Conservation (phyloP, 2,113 vertebrate genomes). For the Scartelaos histophorus region DNA sequence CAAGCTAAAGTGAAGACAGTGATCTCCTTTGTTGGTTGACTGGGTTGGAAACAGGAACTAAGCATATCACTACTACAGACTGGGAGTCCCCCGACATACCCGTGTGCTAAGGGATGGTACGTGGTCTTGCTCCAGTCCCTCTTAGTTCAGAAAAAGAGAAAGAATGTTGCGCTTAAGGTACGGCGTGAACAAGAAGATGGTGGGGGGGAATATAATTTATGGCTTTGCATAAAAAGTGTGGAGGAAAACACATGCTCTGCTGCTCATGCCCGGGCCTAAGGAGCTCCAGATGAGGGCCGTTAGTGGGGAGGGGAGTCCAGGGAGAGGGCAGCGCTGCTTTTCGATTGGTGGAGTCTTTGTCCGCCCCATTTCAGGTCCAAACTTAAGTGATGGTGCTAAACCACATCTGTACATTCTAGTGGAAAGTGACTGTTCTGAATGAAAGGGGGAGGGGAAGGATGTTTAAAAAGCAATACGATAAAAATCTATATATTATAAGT, state of each 20-base stretch:
- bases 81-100: background rate
- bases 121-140: background rate
- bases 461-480: background rate
- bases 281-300: conserved; percentile 7
- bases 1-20: background rate
- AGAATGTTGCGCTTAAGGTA: background rate
- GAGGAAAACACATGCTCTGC: conserved; percentile 4
- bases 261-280: background rate
- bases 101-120: background rate
- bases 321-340: background rate
- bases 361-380: conserved; percentile 2
- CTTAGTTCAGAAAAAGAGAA: background rate
- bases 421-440: background rate
- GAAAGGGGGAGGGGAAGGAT: background rate
- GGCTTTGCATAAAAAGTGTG: conserved; percentile 1
- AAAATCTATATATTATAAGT: too few relatives aligned
- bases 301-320: background rate
- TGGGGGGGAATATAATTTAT: conserved; percentile 2
- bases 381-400: background rate
- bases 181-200: background rate
- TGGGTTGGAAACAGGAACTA: background rate
- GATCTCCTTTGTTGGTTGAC: background rate
- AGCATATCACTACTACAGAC: background rate
- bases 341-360: conserved; percentile 1
- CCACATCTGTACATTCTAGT: conserved; percentile 1